Conservation (phyloP, 2,797 vertebrate genomes). For the Loriculus beryllinus region DNA sequence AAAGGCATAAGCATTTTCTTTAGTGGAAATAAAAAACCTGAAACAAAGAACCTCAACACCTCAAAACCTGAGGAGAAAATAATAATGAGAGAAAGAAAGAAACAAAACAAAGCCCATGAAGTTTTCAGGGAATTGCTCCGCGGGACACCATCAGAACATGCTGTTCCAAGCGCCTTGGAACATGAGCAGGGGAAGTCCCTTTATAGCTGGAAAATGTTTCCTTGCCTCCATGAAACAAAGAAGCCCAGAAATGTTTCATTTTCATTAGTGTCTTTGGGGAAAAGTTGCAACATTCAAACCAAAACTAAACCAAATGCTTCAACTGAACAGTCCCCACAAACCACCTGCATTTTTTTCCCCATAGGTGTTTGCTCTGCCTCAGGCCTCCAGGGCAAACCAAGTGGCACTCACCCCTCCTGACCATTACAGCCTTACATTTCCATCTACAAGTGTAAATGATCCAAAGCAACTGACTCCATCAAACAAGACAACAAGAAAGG, state of each 20-base stretch:
- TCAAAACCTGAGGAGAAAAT: not conserved
- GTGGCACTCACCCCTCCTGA: not conserved
- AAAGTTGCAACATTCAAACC: not conserved
- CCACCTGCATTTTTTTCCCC: not conserved
- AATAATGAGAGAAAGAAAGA: not conserved
- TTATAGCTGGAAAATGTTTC: not conserved
- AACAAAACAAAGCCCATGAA: not conserved
- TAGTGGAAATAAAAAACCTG: not conserved
- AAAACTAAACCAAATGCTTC: not conserved
- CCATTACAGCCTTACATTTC: not conserved
- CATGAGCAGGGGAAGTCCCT: not conserved
- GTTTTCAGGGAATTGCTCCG: not conserved
- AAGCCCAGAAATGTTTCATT: not conserved
- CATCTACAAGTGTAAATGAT: not conserved
- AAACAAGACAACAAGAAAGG: not conserved
- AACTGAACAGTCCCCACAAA: not conserved
- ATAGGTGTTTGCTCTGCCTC: not conserved
- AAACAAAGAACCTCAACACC: not conserved
- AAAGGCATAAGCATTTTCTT: not conserved
- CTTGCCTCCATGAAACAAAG: not conserved
- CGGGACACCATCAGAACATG: not conserved
- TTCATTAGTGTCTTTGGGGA: not conserved
- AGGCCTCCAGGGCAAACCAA: not conserved
- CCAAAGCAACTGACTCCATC: not conserved
- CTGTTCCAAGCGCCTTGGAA: not conserved